Percentiles rank a stretch among this genome's conserved stretches.
phyloP scores from a whole-genome alignment of 2,888 invertebrate species.

The Agrilus biguttatus region DNA sequence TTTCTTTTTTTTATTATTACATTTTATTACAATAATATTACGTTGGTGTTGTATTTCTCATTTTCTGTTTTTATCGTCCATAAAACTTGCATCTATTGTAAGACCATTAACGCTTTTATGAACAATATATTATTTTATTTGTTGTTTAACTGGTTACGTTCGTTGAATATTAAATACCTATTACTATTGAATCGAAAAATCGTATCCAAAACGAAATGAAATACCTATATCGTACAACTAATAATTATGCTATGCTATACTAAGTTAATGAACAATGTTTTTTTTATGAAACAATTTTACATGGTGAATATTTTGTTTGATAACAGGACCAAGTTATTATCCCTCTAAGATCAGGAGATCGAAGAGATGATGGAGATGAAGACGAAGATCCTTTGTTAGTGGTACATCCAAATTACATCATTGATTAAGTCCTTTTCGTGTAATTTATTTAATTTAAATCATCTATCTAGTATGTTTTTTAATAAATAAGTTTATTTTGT shows the following conservation, averaged over 20 bases:
- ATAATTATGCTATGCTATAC: no score
- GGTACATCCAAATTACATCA: constrained; percentile 92
- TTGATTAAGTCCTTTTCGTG: constrained; percentile 38
- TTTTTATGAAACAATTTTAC: no score
- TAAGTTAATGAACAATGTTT: no score
- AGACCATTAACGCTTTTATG: neutral
- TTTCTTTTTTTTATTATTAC: neutral
- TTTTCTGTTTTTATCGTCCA: neutral
- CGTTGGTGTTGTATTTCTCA: neutral
- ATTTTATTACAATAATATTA: neutral
- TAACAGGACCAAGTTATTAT: constrained; percentile 74
- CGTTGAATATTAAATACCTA: neutral
- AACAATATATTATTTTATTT: neutral
- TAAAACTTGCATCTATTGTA: no score
- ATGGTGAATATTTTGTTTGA: constrained; percentile 6
- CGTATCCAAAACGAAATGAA: no score
- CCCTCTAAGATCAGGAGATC: constrained; percentile 43
- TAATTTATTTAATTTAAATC: neutral
- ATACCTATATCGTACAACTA: no score
- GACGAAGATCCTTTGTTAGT: constrained; percentile 74
- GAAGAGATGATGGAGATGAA: constrained; percentile 37
- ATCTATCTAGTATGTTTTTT: neutral
- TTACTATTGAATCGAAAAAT: no score
- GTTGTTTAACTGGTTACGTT: constrained; percentile 5
- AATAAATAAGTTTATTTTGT: no score